Base-by-base conservation (phyloP, 2,113 vertebrate species). In the Australoheros scitulus region DNA sequence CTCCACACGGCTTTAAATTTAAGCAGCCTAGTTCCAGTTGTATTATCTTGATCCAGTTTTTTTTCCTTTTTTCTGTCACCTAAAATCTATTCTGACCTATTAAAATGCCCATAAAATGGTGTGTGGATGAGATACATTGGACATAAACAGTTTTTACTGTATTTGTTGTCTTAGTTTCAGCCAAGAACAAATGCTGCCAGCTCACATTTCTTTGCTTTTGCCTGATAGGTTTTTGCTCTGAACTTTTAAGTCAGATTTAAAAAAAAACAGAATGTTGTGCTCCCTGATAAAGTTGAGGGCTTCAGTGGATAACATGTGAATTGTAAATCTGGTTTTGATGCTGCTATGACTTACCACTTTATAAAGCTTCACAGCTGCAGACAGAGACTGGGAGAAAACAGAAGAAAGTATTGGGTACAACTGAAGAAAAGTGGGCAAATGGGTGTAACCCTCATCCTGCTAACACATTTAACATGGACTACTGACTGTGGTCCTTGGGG, bases 181-280 rank as follows among this genome's bases (percentile, higher is more conserved):
- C 64, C 76, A 76, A 89, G 61, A 83, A 80, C 52, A 63, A 84
- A 76, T 22, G 36, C 77, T 85, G 78, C 88, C 79, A 91, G 76
- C 1, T 84, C 74, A 32, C 64, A 18, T 84, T 86, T 63, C 76
- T 77, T 82, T 84, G 74, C 80, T 87, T 83, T 88, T 43, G 60
- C 50, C 77, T 43, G 75, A 84, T 78, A 87, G 80, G 61, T 79
- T 70, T 84, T 15, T 64, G 64, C 29, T 78, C 47, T 50, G 55
- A 83, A 76, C 59, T 82, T 79, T 77, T 47, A 82, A 83, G 76
- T 78, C 83, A 56, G 55, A 36, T 85, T 85, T 81, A 26, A 3
- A 29, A 50, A 63, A n/a, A 22, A 11, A n/a, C 36, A 72, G n/a
- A 52, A 50, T 47, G 17, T 50, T 65, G 20, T 80, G 55, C 43